Base-by-base conservation (phyloP, 1,140 invertebrate genomes). In the Globodera rostochiensis region DNA sequence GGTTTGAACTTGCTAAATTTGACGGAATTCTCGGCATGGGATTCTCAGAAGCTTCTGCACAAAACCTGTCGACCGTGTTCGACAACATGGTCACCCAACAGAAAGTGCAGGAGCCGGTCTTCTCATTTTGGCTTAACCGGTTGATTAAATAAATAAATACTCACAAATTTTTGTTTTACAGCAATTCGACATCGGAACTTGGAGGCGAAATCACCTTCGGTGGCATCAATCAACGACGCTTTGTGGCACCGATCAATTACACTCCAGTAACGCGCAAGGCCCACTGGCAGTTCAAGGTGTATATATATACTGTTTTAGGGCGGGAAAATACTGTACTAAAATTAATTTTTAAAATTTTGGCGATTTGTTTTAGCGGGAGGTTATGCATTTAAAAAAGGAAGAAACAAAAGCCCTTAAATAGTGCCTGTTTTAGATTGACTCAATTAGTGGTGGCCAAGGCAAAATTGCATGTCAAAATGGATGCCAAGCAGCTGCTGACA, bases 231-330 rank as follows among this genome's bases (percentile, higher is more conserved):
- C 78, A 86, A 36, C 81, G 87, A 50, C 93, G 97, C 89, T 98
- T 97, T 91, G 92, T 91, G 80, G 97, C 96, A 25, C 93, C 95
- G 82, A 95, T 99, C 89, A 96, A 94, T 8, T 98, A 97, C 90
- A 92, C 96, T 74, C 93, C 94, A 21, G 95, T 99, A 0, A 93
- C 94, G 82, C 93, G 92, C 77, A 93, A 95, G 91, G 94, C 93
- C 60, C 99, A 99, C 91, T 99, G 97, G 97, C 96, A 99, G 92
- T 97, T 99, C 90, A 93, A 92, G 87, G 94, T 99, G 94, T 93
- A 85, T 36, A 36, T 0, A 25, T 25, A 36, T 71, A 71, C 36
- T 15, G n/a, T 45, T n/a, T 45, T n/a, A 3, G 46, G 2, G 25
- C 2, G 3, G 11, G 11, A 13, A 53, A 53, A 53, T 53, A 2